Conservation (phyloP, 2,797 vertebrate genomes). For the Phrynocephalus guinanensis region DNA sequence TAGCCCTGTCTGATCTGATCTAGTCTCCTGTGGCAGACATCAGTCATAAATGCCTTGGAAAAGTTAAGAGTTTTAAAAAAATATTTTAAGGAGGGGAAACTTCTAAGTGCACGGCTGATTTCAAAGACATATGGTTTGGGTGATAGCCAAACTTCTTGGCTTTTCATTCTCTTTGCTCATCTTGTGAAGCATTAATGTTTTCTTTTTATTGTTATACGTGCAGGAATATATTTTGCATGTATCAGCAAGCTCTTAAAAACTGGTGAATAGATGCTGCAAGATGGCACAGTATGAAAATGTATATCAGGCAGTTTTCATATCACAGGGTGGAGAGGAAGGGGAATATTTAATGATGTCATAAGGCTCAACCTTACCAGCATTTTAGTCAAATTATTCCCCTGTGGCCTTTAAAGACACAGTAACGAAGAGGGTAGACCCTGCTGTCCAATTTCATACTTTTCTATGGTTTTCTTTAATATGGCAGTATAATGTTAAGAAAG, state of each 20-base stretch:
- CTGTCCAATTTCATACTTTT: background rate
- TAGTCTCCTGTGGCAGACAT: slow-evolving; percentile 71
- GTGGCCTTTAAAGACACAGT: background rate
- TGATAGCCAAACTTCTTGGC: slow-evolving; percentile 58
- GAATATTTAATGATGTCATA: background rate
- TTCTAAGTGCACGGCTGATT: slow-evolving; percentile 52
- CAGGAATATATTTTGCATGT: slow-evolving; percentile 19
- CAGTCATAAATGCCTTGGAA: slow-evolving; percentile 66
- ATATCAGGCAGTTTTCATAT: background rate
- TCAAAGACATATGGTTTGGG: slow-evolving; percentile 74
- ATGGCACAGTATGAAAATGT: background rate
- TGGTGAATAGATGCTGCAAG: background rate
- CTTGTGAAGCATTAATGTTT: slow-evolving; percentile 47
- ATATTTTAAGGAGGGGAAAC: slow-evolving; percentile 56
- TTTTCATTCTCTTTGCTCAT: slow-evolving; percentile 62
- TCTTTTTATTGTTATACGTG: slow-evolving; percentile 44
- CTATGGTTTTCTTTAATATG: background rate
- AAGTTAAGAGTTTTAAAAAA: slow-evolving; percentile 49
- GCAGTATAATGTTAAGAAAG: background rate
- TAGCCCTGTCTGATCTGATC: slow-evolving; percentile 52
- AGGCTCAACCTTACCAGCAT: background rate
- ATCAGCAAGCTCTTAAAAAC: background rate
- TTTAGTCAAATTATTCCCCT: background rate
- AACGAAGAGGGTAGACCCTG: background rate
- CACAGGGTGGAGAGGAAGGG: background rate